Evolutionary conservation across 2,113 vertebrate species (phyloP).

Genomic region (Phylloscopus whistleri): DNA sequence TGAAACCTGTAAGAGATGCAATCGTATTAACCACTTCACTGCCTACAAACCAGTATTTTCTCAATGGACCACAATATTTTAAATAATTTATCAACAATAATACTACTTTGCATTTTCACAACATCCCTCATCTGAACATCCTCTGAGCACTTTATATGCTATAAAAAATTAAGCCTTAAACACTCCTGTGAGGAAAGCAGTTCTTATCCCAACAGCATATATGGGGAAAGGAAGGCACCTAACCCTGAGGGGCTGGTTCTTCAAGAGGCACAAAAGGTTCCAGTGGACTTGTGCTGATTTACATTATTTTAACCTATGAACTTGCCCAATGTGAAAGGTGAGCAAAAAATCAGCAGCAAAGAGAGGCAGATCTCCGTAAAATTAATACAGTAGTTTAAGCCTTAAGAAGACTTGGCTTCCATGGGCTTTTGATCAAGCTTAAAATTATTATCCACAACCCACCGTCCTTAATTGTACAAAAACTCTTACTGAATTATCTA

Average conservation of each 20-base stretch:
- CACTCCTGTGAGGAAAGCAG: slow-evolving; percentile 45
- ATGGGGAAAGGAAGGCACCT: neutral
- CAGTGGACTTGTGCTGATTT: neutral
- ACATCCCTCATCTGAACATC: slow-evolving; percentile 53
- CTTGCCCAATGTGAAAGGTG: neutral
- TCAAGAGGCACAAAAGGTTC: neutral
- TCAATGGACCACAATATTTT: slow-evolving; percentile 72
- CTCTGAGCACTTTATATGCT: slow-evolving; percentile 63
- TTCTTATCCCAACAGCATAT: slow-evolving; percentile 1
- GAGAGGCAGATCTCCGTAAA: neutral
- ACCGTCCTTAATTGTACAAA: neutral
- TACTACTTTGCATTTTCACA: slow-evolving; percentile 69
- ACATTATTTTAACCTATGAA: neutral
- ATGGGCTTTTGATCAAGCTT: slow-evolving; percentile 36
- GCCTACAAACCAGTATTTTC: slow-evolving; percentile 71
- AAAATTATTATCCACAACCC: slow-evolving; percentile 50
- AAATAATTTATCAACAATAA: slow-evolving; percentile 73
- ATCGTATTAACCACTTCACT: slow-evolving; percentile 76
- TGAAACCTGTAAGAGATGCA: slow-evolving; percentile 80
- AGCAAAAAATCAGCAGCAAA: neutral
- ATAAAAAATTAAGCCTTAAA: slow-evolving; percentile 66
- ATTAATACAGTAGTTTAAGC: slow-evolving; percentile 38
- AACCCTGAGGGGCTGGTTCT: neutral
- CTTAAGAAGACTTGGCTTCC: slow-evolving; percentile 44
- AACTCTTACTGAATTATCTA: slow-evolving; percentile 27